These are phyloP conservation scores for Sylvia atricapilla DNA, from an alignment of 2,113 vertebrate genomes.

Conservation along the genomic window DNA sequence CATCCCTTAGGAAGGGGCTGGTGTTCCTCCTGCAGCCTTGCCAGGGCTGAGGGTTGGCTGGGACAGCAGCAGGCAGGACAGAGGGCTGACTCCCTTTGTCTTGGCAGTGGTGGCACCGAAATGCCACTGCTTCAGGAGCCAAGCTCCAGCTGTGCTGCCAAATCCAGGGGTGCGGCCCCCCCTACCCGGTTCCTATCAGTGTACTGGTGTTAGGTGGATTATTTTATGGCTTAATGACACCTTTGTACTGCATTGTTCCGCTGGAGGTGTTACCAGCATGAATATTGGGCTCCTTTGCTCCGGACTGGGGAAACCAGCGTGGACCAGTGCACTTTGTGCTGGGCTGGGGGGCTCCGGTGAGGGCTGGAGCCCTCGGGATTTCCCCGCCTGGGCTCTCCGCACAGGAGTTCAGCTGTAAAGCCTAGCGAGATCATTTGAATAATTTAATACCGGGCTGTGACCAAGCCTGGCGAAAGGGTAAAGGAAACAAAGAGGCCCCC, in stretches of 20 bases:
- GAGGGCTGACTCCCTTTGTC: neutral
- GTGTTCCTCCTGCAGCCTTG: neutral
- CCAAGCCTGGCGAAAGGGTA: constrained; percentile 45
- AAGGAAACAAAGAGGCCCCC: constrained; percentile 63
- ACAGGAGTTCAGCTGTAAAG: neutral
- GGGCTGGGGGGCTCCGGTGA: rapidly evolving
- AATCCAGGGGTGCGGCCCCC: neutral
- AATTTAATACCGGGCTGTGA: constrained; percentile 57
- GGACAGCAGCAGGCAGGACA: neutral
- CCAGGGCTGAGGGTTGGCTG: neutral
- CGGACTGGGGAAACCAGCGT: rapidly evolving
- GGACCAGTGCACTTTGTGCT: neutral
- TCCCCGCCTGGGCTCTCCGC: neutral
- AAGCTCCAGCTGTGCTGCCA: neutral
- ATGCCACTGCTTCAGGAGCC: neutral
- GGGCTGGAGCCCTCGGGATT: neutral
- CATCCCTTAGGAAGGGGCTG: neutral
- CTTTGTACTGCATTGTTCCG: neutral
- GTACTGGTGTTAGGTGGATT: neutral
- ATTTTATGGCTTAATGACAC: neutral
- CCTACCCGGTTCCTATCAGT: neutral
- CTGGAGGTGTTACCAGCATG: neutral
- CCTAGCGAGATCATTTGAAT: constrained; percentile 33
- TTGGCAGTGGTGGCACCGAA: neutral
- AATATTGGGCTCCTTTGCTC: neutral